These are phyloP conservation scores for Ceratitis capitata DNA, from an alignment of 1,140 invertebrate genomes.

Conservation along the genomic window DNA sequence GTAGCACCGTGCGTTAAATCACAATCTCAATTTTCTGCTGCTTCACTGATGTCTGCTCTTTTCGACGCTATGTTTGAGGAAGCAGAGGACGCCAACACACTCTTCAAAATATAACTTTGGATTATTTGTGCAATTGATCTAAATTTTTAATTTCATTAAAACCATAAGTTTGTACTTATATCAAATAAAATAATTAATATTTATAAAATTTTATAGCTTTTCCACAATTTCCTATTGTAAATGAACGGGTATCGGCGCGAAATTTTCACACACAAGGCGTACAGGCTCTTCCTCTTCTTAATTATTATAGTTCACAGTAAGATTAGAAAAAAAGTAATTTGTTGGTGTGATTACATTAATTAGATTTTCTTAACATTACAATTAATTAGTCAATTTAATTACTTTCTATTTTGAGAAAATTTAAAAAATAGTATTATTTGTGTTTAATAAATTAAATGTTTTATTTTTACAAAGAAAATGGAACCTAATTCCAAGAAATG, in stretches of 20 bases:
- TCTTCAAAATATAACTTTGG: too few relatives aligned
- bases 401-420: too few relatives aligned
- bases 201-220: neutral
- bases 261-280: conserved; percentile 40
- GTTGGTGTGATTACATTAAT: too few relatives aligned
- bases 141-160: too few relatives aligned
- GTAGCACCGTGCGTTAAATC: neutral
- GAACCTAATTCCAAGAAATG: too few relatives aligned
- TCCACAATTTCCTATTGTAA: conserved; percentile 14
- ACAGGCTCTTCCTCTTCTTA: conserved; percentile 12
- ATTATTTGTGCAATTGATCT: neutral
- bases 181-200: neutral
- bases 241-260: conserved; percentile 27
- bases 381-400: too few relatives aligned
- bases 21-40: conserved; percentile 20
- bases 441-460: too few relatives aligned
- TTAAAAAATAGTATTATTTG: too few relatives aligned
- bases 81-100: neutral
- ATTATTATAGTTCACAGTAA: neutral
- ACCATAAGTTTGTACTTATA: neutral
- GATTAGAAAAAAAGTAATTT: neutral
- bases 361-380: too few relatives aligned
- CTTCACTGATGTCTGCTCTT: neutral
- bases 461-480: too few relatives aligned
- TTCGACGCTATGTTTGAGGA: neutral